phyloP scores from a whole-genome alignment of 2,888 invertebrate genomes.

The Dicycla oo region DNA sequence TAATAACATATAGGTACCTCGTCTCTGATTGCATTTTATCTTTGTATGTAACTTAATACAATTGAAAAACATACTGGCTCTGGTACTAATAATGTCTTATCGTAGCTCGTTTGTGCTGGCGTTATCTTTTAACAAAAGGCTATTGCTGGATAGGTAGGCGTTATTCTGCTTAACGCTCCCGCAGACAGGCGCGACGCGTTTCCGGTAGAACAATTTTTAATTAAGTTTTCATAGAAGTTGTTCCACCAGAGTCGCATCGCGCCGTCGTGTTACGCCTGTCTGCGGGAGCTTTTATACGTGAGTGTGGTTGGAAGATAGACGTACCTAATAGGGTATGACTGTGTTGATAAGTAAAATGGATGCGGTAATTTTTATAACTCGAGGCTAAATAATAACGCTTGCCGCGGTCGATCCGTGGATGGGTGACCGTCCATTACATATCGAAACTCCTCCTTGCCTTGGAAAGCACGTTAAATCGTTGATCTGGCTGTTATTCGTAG shows the following conservation, averaged over 20 bases:
- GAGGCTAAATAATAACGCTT: not conserved
- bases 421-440: no score
- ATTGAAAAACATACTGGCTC: constrained; percentile 47
- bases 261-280: no score
- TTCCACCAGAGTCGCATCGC: no score
- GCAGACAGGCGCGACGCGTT: no score
- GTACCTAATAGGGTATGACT: constrained; percentile 5
- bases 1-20: constrained; percentile 51
- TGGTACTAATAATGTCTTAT: constrained; percentile 49
- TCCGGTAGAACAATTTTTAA: no score
- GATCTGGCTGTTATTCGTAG: not conserved
- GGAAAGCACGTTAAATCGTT: not conserved
- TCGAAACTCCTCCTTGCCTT: not conserved
- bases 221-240: no score
- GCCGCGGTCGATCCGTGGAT: not conserved
- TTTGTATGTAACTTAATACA: constrained; percentile 59
- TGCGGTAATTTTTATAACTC: no score
- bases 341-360: not conserved
- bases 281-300: no score
- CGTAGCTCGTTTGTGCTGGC: constrained; percentile 33
- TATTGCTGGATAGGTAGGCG: constrained; percentile 43
- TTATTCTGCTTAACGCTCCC: constrained; percentile 26
- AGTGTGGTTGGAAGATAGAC: constrained; percentile 1
- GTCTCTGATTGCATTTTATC: constrained; percentile 54
- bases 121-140: constrained; percentile 65